Conservation (phyloP, 2,113 vertebrate genomes). For the mouse (Mus musculus) region DNA sequence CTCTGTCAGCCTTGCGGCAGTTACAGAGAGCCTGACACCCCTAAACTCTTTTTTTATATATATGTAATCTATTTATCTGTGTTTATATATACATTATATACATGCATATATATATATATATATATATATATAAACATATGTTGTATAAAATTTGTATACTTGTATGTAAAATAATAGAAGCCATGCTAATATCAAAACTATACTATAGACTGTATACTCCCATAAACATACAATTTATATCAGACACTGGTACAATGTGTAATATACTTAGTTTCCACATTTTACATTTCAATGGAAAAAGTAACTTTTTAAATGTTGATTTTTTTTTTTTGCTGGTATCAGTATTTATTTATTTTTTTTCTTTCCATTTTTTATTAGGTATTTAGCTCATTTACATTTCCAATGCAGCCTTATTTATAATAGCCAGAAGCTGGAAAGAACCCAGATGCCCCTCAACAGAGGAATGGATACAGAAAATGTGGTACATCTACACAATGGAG, state of each 20-base stretch:
- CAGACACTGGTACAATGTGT: background rate
- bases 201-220: background rate
- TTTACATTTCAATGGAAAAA: conserved; percentile 1
- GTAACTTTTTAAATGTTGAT: background rate
- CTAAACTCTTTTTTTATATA: no score
- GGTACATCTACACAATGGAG: no score
- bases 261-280: background rate
- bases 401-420: no score
- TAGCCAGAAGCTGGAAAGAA: no score
- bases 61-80: background rate
- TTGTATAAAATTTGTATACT: background rate
- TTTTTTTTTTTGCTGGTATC: no score
- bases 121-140: background rate
- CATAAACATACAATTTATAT: background rate
- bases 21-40: background rate
- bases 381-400: no score
- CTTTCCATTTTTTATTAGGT: no score
- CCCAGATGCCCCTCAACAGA: no score
- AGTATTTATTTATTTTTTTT: no score
- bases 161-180: background rate
- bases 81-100: background rate
- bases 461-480: no score
- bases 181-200: background rate
- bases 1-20: background rate
- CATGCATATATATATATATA: background rate